Conservation (phyloP, 2,113 vertebrate species). For the Scopus umbretta region DNA sequence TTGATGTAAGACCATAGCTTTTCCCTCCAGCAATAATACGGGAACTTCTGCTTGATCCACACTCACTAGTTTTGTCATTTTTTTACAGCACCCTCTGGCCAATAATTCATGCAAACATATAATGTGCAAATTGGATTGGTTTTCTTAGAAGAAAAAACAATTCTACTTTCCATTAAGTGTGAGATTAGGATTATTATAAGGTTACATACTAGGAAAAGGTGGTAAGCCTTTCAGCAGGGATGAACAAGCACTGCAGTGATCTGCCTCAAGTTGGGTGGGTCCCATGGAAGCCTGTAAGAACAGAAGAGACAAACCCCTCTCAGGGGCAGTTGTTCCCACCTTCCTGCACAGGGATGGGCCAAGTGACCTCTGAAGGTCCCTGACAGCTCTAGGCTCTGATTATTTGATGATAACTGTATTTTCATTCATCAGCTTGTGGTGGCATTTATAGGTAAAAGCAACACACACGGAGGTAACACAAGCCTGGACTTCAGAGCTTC, state of each 20-base stretch:
- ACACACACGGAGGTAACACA: background rate
- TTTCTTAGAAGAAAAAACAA: background rate
- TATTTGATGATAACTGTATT: background rate
- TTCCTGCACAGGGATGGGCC: background rate
- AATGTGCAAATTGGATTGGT: background rate
- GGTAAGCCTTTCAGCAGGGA: background rate
- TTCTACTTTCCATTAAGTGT: background rate
- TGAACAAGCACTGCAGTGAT: background rate
- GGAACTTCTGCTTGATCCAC: background rate
- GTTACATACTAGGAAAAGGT: background rate
- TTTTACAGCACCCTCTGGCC: background rate
- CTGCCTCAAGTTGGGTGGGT: fast-evolving
- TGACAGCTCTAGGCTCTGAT: background rate
- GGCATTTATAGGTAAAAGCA: background rate
- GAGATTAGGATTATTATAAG: background rate
- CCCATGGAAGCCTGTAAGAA: background rate
- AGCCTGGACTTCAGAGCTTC: background rate
- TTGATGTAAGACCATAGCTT: background rate
- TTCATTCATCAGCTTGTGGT: background rate
- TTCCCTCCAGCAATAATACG: background rate
- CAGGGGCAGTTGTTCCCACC: background rate
- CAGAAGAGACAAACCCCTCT: background rate
- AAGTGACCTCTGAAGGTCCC: background rate
- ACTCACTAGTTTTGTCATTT: background rate
- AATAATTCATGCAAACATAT: background rate